Percentiles rank a stretch among this genome's conserved stretches.
These are phyloP conservation scores for Bugula neritina DNA, from an alignment of 2,888 invertebrate genomes.

Conservation along the genomic window DNA sequence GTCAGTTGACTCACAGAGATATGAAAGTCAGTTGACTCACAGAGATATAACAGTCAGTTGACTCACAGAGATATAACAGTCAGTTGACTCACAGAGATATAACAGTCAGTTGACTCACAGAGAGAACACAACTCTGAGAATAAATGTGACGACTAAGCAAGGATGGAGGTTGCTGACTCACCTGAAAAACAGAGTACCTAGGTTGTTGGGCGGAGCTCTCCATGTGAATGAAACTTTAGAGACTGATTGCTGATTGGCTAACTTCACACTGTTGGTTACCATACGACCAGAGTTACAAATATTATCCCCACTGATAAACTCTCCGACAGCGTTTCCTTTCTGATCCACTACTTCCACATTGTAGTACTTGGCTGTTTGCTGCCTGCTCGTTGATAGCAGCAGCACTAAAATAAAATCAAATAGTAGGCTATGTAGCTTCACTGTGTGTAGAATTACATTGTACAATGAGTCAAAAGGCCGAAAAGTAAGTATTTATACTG, in stretches of 20 bases:
- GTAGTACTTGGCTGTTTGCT: background rate
- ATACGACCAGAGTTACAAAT: background rate
- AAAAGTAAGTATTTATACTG: too few relatives aligned
- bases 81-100: too few relatives aligned
- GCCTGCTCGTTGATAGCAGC: background rate
- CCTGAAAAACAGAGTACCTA: conserved; percentile 19
- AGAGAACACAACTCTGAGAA: too few relatives aligned
- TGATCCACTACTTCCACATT: conserved; percentile 8
- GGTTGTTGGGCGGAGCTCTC: background rate
- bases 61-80: too few relatives aligned
- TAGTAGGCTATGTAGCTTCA: background rate
- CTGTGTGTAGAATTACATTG: too few relatives aligned
- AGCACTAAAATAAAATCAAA: conserved; percentile 3
- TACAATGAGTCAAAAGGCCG: too few relatives aligned
- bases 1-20: too few relatives aligned
- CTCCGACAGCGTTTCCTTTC: background rate
- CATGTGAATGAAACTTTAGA: background rate
- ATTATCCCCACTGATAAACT: conserved; percentile 1
- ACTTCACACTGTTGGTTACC: background rate
- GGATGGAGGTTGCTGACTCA: too few relatives aligned
- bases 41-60: too few relatives aligned
- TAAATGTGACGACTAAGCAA: too few relatives aligned
- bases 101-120: too few relatives aligned
- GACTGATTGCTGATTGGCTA: background rate
- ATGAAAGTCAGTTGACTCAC: too few relatives aligned